These are phyloP conservation scores for Brachypodius melanocephalos DNA, from an alignment of 2,113 vertebrate species.

Conservation along the genomic window DNA sequence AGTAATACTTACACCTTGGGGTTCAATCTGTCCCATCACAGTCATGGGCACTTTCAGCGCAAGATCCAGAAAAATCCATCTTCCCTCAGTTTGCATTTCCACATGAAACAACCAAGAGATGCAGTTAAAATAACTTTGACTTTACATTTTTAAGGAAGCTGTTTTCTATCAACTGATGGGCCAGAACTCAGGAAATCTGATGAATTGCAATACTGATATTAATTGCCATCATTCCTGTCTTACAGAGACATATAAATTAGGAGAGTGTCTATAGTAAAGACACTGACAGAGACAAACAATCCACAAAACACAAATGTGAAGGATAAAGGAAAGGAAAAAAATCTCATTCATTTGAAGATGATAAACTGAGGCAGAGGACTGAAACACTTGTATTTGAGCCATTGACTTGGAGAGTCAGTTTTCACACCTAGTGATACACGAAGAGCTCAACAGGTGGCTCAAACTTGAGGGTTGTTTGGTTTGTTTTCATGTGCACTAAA, in stretches of 20 bases:
- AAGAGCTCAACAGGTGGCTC: neutral
- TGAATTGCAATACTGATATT: neutral
- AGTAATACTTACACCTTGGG: neutral
- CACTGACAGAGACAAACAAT: neutral
- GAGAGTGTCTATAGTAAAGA: neutral
- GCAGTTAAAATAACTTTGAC: neutral
- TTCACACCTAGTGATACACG: neutral
- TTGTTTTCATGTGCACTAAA: neutral
- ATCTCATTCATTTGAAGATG: neutral
- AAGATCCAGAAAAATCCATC: neutral
- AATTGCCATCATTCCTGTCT: neutral
- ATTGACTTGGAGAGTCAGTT: neutral
- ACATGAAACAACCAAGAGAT: neutral
- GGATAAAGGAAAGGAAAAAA: neutral
- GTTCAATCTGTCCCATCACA: neutral
- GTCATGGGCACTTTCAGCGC: neutral
- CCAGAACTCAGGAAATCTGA: constrained; percentile 2
- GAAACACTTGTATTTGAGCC: neutral
- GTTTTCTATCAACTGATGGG: neutral
- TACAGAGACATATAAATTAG: neutral
- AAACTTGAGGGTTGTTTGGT: neutral
- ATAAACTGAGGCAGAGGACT: neutral
- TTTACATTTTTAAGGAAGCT: neutral
- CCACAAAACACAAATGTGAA: neutral
- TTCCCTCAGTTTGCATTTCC: neutral